Evolutionary conservation across 2,888 invertebrate species (phyloP), one percentile per base, ranked within the genome.

Genomic region (Desoria tigrina): DNA sequence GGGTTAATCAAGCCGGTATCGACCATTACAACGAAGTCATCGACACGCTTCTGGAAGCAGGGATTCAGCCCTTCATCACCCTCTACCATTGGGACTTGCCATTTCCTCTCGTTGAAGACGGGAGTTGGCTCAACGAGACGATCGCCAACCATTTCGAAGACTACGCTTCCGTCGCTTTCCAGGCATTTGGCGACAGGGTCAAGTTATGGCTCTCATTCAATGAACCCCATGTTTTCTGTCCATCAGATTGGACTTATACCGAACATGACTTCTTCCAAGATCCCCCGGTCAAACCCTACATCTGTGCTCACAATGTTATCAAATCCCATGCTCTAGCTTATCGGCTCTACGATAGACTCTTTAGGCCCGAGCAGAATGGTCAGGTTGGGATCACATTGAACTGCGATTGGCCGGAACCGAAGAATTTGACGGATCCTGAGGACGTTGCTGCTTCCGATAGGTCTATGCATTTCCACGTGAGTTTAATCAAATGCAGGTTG

Each of bases 41-140:
- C 26, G 49, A 58, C 42, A n/a, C 32, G 4, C 21, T 58, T 2
- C 23, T 58, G 3, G 58, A 14, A 4, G 28, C 32, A 6, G 58
- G 58, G 14, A 49, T 58, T 9, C 26, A 21, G 4, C 58, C 58
- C 2, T 58, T 58, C 18, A 49, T 58, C 2, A 58, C 58, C n/a
- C 18, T 84, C 0, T 82, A 81, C 75, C 84, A 84, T 51, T 85
- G 84, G 81, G 85, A 85, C 74, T 77, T 84, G 45, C 85, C 85
- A 0, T 81, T 82, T 61, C 80, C 80, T 53, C 77, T 3, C 2
- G 81, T 84, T 82, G 81, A 85, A 77, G 78, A 83, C 9, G 76
- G 75, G 6, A 72, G 74, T 3, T 83, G 82, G 64, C 66, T 79
- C 0, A 84, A 82, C 65, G 79, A 81, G 0, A 49, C 81, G 0